phyloP scores from a whole-genome alignment of 2,797 vertebrate genomes.

The Luscinia luscinia region DNA sequence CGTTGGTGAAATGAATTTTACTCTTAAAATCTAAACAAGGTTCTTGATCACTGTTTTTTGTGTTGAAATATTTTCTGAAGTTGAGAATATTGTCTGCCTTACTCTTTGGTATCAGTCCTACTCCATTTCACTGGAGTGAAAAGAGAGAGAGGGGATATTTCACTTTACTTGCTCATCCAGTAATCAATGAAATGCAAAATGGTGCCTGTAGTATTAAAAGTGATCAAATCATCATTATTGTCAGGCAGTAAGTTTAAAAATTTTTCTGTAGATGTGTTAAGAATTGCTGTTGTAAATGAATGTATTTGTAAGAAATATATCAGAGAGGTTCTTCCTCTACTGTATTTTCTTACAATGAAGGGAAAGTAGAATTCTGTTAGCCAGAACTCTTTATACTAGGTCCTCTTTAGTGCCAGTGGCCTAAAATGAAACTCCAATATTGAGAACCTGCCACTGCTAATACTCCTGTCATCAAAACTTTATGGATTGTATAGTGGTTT shows the following conservation, averaged over 20 bases:
- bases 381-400: neutral
- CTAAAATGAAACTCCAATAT: neutral
- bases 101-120: neutral
- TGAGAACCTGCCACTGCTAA: neutral
- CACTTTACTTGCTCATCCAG: neutral
- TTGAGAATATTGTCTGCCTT: neutral
- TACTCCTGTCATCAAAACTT: neutral
- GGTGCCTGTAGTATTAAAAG: neutral
- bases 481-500: neutral
- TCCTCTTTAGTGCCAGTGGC: neutral
- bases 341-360: neutral
- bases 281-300: neutral
- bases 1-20: neutral
- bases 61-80: neutral
- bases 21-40: neutral
- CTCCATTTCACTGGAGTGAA: neutral
- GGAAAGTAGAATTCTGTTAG: neutral
- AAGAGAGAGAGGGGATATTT: neutral
- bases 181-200: neutral
- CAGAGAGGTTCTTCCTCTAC: neutral
- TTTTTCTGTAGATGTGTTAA: neutral
- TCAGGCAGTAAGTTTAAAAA: neutral
- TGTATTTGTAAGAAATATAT: neutral
- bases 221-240: neutral
- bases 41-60: neutral